Percentiles rank a stretch among this genome's conserved stretches.
Conservation (phyloP, 2,113 vertebrate genomes). For the Cyanoliseus patagonus region DNA sequence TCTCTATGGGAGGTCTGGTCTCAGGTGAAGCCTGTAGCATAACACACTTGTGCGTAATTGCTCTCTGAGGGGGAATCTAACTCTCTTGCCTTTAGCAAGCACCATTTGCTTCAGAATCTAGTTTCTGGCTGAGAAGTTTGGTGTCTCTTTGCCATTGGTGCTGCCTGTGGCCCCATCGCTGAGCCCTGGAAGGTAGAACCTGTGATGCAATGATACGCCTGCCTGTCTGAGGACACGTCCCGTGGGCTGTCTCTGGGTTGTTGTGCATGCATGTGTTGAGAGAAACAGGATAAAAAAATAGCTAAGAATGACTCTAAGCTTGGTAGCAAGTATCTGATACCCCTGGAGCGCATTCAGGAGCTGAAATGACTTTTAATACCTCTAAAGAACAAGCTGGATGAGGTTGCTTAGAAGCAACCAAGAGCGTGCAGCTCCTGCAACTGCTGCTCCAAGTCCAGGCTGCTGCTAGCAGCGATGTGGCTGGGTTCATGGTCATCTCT, state of each 20-base stretch:
- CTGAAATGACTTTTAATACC: not conserved
- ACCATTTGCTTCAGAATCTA: not conserved
- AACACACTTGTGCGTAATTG: not conserved
- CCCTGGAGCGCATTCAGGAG: not conserved
- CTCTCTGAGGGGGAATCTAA: not conserved
- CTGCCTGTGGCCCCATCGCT: fast-evolving
- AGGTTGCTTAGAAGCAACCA: not conserved
- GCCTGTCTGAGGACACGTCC: fast-evolving
- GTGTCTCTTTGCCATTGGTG: not conserved
- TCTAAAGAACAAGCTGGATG: not conserved
- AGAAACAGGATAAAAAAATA: not conserved
- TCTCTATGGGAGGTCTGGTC: not conserved
- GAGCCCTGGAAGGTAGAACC: not conserved
- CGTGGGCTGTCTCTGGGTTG: not conserved
- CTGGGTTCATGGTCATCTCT: not conserved
- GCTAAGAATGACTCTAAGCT: not conserved
- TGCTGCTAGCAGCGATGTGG: not conserved
- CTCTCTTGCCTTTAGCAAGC: not conserved
- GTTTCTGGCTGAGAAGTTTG: not conserved
- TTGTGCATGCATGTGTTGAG: not conserved
- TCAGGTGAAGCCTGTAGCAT: not conserved
- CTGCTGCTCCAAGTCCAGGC: not conserved
- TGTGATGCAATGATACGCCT: fast-evolving
- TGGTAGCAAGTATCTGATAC: not conserved
- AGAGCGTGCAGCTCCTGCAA: not conserved